Conservation (phyloP, 2,797 vertebrate genomes). For the Dallia pectoralis region DNA sequence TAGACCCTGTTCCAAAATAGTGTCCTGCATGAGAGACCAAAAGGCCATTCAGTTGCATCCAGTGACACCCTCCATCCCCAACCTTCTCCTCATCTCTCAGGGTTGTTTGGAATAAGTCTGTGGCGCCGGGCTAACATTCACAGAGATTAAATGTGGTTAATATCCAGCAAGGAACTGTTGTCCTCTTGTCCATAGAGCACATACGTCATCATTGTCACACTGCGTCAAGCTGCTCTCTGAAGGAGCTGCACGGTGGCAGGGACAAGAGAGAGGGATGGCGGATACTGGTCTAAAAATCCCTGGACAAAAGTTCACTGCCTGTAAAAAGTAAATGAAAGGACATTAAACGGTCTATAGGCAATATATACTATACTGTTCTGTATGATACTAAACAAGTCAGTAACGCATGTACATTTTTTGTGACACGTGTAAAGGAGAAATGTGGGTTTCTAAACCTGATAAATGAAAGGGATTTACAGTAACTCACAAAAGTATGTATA, state of each 20-base stretch:
- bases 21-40: neutral
- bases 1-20: neutral
- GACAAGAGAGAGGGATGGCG: neutral
- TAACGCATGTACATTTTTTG: too few relatives aligned
- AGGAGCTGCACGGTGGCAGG: neutral
- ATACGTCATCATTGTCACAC: neutral
- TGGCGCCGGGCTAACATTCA: neutral
- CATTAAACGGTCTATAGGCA: too few relatives aligned
- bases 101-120: slow-evolving; percentile 27
- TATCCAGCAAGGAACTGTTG: slow-evolving; percentile 11
- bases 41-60: neutral
- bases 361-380: too few relatives aligned
- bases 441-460: too few relatives aligned
- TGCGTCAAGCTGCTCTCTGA: slow-evolving; percentile 16
- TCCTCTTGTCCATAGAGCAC: slow-evolving; percentile 1
- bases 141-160: slow-evolving; percentile 1
- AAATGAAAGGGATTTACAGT: too few relatives aligned
- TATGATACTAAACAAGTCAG: too few relatives aligned
- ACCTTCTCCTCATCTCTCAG: slow-evolving; percentile 16
- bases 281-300: neutral
- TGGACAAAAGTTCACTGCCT: too few relatives aligned
- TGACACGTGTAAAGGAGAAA: too few relatives aligned
- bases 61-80: neutral
- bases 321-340: too few relatives aligned
- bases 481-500: too few relatives aligned